Base-by-base conservation (phyloP, 2,888 invertebrate species). In the Cosmia trapezina region DNA sequence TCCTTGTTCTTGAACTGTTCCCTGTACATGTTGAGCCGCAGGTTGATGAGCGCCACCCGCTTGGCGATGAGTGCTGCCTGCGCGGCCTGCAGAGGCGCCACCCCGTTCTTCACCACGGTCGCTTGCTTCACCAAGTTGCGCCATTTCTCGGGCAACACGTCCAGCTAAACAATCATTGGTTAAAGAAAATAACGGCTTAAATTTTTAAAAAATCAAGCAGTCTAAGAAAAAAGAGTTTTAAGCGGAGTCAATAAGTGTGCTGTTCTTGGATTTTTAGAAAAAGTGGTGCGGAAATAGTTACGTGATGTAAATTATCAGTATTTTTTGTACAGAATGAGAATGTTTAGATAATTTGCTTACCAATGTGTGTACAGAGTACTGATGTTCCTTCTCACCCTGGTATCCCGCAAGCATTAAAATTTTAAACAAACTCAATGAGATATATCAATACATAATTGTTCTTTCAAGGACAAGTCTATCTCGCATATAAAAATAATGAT, bases 141-240 rank as follows among this genome's bases (percentile, higher is more conserved):
- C 99, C 99, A 99, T 87, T 97, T 97, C 84, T 98, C 98, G 0
- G 99, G 99, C 59, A 99, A 94, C 86, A 98, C 97, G 90, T 98
- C 97, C 85, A 98, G 89, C 96, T 96, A 84, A 60, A 59, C 8
- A 6, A 33, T 33, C 2, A 51, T 51, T 43, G 5, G 17, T 62
- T 51, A 0, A 5, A 51, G 14, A 37, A 64, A 64, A 17, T 45
- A 5, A 62, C 14, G 28, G 62, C 43, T 33, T 28, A 14, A 9
- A 5, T n/a, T n/a, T 12, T 14, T 17, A 17, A 49, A 41, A 14
- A n/a, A 22, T 8, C 4, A 61, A 61, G 22, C 6, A 6, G 11
- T 43, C 17, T 9, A 60, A 43, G 22, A 61, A 9, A 43, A 43
- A 17, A 2, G 4, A 61, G n/a, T 45, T 45, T 45, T 11, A 45